These are phyloP conservation scores for Microctenopoma steveboyesi DNA, from an alignment of 2,797 vertebrate genomes.

Conservation along the genomic window DNA sequence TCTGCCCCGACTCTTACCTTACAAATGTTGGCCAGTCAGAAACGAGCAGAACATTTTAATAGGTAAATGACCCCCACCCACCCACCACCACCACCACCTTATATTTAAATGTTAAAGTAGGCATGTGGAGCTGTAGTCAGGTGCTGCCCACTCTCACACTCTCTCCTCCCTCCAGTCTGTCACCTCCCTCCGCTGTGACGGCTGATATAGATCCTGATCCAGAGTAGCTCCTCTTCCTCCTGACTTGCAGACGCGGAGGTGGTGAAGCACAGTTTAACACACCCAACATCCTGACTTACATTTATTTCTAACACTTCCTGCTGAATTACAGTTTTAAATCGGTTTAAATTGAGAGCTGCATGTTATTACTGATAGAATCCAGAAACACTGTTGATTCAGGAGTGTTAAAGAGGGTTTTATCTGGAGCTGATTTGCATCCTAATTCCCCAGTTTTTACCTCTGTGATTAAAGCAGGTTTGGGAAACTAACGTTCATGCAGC, in stretches of 20 bases:
- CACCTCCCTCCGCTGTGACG: conserved; percentile 3
- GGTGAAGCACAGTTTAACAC: neutral
- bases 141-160: conserved; percentile 3
- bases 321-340: neutral
- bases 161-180: conserved; percentile 15
- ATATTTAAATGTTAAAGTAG: conserved; percentile 16
- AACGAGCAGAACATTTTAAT: conserved; percentile 22
- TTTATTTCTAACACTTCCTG: neutral
- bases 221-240: neutral
- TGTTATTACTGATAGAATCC: neutral
- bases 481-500: neutral
- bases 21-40: conserved; percentile 22
- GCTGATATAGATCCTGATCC: neutral
- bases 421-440: neutral
- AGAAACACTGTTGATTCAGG: neutral
- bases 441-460: neutral
- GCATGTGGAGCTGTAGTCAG: conserved; percentile 2
- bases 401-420: neutral
- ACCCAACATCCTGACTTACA: neutral
- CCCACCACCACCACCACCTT: neutral
- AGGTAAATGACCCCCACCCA: neutral
- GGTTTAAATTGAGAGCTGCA: neutral
- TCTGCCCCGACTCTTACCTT: conserved; percentile 9
- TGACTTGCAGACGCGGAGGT: neutral
- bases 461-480: neutral